Evolutionary conservation across 2,888 invertebrate genomes (phyloP).

Genomic region (Cheilosia scutellata): DNA sequence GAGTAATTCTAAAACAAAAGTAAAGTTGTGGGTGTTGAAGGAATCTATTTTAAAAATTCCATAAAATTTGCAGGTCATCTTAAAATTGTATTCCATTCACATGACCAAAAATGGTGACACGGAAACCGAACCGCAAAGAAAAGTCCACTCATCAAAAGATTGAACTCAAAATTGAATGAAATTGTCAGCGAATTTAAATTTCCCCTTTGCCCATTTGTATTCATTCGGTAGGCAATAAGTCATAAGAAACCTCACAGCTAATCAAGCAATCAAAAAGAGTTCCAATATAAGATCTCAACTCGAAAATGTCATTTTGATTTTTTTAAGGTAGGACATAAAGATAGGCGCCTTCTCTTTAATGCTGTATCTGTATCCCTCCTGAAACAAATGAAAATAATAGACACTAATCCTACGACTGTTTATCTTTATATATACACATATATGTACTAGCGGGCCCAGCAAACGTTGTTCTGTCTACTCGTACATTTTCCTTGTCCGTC

Average conservation of each 20-base stretch:
- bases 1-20: too few relatives aligned
- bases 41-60: too few relatives aligned
- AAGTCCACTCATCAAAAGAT: not conserved
- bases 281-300: conserved; percentile 48
- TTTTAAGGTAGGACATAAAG: too few relatives aligned
- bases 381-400: conserved; percentile 19
- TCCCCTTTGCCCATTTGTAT: conserved; percentile 40
- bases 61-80: too few relatives aligned
- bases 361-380: not conserved
- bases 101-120: too few relatives aligned
- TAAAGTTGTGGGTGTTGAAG: too few relatives aligned
- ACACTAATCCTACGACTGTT: not conserved
- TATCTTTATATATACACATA: not conserved
- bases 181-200: conserved; percentile 55
- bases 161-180: conserved; percentile 8
- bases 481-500: too few relatives aligned
- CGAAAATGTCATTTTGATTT: conserved; percentile 62
- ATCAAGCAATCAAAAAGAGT: conserved; percentile 56
- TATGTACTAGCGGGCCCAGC: too few relatives aligned
- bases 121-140: not conserved
- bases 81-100: too few relatives aligned
- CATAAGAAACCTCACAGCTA: conserved; percentile 37
- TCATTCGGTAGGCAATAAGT: conserved; percentile 40
- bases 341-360: not conserved
- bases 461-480: too few relatives aligned